Conservation (phyloP, 2,797 vertebrate genomes). For the Eremophila alpestris region DNA sequence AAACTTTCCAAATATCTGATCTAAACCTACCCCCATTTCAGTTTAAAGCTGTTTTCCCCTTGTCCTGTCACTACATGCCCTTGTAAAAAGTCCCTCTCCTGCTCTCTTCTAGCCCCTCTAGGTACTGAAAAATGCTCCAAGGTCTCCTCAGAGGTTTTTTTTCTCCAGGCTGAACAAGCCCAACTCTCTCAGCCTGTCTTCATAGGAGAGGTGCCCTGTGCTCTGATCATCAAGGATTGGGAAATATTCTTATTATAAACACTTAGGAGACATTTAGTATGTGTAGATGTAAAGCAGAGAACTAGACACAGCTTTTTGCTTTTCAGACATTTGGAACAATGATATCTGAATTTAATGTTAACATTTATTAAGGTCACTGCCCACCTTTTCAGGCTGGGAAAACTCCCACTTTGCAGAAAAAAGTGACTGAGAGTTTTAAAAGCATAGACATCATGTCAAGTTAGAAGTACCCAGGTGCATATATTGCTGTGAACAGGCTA, state of each 20-base stretch:
- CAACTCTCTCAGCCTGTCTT: neutral
- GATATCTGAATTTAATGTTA: neutral
- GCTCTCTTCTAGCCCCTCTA: neutral
- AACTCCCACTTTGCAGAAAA: neutral
- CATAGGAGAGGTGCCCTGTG: neutral
- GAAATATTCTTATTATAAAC: neutral
- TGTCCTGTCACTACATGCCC: neutral
- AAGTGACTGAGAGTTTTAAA: constrained; percentile 7
- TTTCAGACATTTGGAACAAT: neutral
- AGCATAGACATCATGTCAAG: neutral
- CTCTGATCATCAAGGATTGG: neutral
- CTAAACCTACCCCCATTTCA: neutral
- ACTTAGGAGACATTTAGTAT: neutral
- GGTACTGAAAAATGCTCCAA: neutral
- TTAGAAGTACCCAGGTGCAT: constrained; percentile 22
- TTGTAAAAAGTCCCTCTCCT: neutral
- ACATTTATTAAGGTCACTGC: neutral
- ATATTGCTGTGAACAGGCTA: constrained; percentile 20
- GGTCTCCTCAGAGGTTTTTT: neutral
- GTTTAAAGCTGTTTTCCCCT: neutral
- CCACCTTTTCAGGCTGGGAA: neutral
- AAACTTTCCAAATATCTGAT: neutral
- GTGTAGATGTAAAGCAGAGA: neutral
- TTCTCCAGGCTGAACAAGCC: neutral
- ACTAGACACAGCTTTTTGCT: neutral